Evolutionary conservation across 2,888 invertebrate genomes (phyloP), one percentile per base, ranked within the genome.

Genomic region (Chloroclystis v-ata): DNA sequence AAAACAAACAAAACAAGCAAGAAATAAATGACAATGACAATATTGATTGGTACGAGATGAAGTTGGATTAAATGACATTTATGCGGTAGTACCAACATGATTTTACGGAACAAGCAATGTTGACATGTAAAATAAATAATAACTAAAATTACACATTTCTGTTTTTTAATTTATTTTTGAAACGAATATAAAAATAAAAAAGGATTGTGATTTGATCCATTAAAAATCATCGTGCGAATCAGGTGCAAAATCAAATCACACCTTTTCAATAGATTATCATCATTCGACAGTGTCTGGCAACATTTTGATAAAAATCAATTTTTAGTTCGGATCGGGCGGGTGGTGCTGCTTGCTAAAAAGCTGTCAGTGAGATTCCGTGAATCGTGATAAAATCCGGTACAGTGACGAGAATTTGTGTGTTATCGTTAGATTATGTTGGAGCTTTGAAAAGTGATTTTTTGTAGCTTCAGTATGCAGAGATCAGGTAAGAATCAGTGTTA

Each of bases 321-420:
- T 75, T 69, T 16, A 35, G 67, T 70, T 69, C 58, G 85, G 85
- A 69, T 69, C 59, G 85, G 85, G 85, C 82, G 86, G 83, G 80
- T 75, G 75, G 70, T 32, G 32, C 14, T 9, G 32, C 16, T 10
- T 33, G 20, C 26, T 26, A 26, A 13, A 6, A 35, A 11, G 35
- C 35, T 35, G 35, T 35, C 35, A 11, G 35, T 11, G 4, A 32
- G 13, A 13, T 35, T 6, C 8, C 32, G 5, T 16, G 10, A 32
- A 32, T 32, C 9, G 14, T n/a, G 32, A 12, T 30, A 32, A 10
- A 33, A 20, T 26, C 26, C 26, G 74, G 78, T 78, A 75, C 60
- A 40, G 62, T 69, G 65, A 29, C 30, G 20, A 20, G 65, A 73
- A 73, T 69, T 74, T 55, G 70, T 71, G 72, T 55, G 70, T 71